Base-by-base conservation (phyloP, 2,888 invertebrate genomes). In the Polyommatus iphigenia region DNA sequence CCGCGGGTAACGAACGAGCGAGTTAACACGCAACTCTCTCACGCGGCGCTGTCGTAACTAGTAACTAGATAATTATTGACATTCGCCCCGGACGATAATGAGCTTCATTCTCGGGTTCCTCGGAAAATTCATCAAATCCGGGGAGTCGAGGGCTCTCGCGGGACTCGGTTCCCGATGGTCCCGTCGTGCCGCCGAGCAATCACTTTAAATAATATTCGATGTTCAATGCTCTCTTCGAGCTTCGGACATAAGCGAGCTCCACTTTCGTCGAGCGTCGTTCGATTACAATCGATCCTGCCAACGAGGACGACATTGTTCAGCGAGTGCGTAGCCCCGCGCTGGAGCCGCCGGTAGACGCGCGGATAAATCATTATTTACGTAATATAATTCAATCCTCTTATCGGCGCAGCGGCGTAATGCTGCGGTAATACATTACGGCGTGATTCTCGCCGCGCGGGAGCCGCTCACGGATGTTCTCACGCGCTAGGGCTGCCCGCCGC, bases 281-380 rank as follows among this genome's bases (percentile, higher is more conserved):
- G 54, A 54, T 18, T 18, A 18, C 54, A 5, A 54, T 20, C 62
- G 13, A 62, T 62, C 20, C 20, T 24, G 3, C 10, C 59, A 20
- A 20, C 24, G 24, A 59, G 20, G 20, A 59, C 59, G 20, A 20
- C 20, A 7, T 59, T 20, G 59, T 59, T 20, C 54, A 54, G 54
- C 54, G 15, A 54, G 54, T 54, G 54, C 54, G 54, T 54, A 54
- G 54, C 54, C 5, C 54, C 50, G 18, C 57, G 57, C 18, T n/a
- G 57, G 6, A n/a, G n/a, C 18, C 59, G 20, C 4, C 20, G 59
- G 20, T 8, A 67, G 67, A 67, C 32, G 7, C 13, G 24, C 24
- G 62, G 67, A 67, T 67, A 67, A 67, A 67, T 67, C 67, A 67
- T 67, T 67, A 32, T 67, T 67, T 67, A 67, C 67, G 67, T 67